Evolutionary conservation across 1,140 invertebrate species (phyloP).

Genomic region (Pantala flavescens): DNA sequence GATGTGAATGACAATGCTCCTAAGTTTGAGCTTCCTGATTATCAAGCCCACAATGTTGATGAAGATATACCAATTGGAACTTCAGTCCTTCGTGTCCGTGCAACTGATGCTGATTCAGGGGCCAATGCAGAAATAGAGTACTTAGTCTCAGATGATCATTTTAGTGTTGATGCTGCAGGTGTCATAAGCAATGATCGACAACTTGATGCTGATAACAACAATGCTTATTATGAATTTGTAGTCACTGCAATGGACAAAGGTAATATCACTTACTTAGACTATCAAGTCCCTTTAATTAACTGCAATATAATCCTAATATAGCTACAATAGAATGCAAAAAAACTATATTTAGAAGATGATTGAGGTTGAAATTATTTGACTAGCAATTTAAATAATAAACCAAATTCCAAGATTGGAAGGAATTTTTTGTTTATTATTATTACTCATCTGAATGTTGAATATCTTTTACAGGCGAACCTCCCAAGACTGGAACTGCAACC

Average conservation of each 20-base stretch:
- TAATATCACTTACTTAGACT: conserved; percentile 23
- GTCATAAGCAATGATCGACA: conserved; percentile 88
- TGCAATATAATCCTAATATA: too few species aligned
- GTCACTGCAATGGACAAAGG: conserved; percentile 87
- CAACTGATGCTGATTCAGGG: conserved; percentile 84
- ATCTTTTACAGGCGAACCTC: conserved; percentile 56
- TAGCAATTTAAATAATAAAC: too few species aligned
- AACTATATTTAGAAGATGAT: too few species aligned
- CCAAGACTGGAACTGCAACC: conserved; percentile 82
- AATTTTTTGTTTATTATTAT: too few species aligned
- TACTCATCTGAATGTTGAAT: too few species aligned
- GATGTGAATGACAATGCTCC: conserved; percentile 92
- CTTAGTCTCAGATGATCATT: conserved; percentile 83
- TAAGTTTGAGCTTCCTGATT: conserved; percentile 89
- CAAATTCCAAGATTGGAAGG: too few species aligned
- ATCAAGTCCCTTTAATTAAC: too few species aligned
- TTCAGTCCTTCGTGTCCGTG: conserved; percentile 82
- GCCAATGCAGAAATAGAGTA: conserved; percentile 90
- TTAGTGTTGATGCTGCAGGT: conserved; percentile 81
- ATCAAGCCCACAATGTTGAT: conserved; percentile 89
- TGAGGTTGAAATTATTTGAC: too few species aligned
- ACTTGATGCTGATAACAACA: conserved; percentile 88
- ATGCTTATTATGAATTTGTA: conserved; percentile 89
- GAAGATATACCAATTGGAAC: conserved; percentile 86
- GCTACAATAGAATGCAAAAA: too few species aligned